Conservation (phyloP, 2,888 invertebrate species). For the Hirtodrosophila alboralis region DNA sequence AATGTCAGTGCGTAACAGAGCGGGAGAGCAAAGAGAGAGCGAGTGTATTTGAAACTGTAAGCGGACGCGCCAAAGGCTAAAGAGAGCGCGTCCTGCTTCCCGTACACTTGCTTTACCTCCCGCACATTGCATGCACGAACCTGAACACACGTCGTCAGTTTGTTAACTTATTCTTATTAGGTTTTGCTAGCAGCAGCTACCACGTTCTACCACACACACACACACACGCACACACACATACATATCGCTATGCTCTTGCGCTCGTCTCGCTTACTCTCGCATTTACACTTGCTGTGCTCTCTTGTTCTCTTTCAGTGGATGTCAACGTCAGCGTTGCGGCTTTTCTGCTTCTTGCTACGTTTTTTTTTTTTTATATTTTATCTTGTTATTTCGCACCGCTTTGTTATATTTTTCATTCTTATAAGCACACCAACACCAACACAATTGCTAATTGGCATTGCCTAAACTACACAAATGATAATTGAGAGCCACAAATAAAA, state of each 20-base stretch:
- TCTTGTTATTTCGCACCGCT: slow-evolving; percentile 68
- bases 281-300: slow-evolving; percentile 2
- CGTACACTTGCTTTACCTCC: slow-evolving; percentile 1
- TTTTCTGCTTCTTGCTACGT: slow-evolving; percentile 70
- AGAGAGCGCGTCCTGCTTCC: slow-evolving; percentile 52
- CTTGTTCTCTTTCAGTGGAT: slow-evolving; percentile 32
- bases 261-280: slow-evolving; percentile 4
- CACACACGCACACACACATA: slow-evolving; percentile 9
- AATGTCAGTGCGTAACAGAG: slow-evolving; percentile 62
- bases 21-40: slow-evolving; percentile 26
- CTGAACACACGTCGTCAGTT: slow-evolving; percentile 72
- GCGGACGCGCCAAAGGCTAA: slow-evolving; percentile 16
- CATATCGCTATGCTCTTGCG: slow-evolving; percentile 8
- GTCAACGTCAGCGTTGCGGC: slow-evolving; percentile 77
- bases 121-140: slow-evolving; percentile 21
- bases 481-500: slow-evolving; percentile 28
- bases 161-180: slow-evolving; percentile 71
- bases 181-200: slow-evolving; percentile 46
- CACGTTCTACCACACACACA: slow-evolving; percentile 64
- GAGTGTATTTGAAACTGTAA: neutral
- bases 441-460: slow-evolving; percentile 62
- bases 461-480: slow-evolving; percentile 34
- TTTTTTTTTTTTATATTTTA: slow-evolving; percentile 44
- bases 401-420: slow-evolving; percentile 62
- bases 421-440: slow-evolving; percentile 47